A percentile compares a stretch with the other conserved stretches of the same genome.
Evolutionary conservation across 2,797 vertebrate species (phyloP).

Genomic region (Aphelocoma californica): DNA sequence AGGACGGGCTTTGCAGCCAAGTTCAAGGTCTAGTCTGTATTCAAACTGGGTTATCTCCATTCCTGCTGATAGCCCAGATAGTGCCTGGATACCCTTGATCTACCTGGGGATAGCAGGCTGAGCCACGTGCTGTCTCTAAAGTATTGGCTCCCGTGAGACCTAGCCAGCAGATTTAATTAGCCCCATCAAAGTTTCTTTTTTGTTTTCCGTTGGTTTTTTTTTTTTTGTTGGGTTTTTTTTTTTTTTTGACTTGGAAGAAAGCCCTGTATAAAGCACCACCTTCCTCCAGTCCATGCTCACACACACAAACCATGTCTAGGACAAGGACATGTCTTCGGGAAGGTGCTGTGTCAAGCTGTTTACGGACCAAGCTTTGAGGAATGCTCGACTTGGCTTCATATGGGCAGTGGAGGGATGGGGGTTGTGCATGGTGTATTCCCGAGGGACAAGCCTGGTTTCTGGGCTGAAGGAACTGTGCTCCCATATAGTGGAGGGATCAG

Average conservation of each 20-base stretch:
- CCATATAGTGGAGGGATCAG: background rate
- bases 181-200: background rate
- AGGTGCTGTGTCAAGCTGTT: background rate
- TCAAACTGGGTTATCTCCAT: slow-evolving; percentile 38
- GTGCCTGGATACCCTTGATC: slow-evolving; percentile 25
- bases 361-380: background rate
- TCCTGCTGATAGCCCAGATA: slow-evolving; percentile 56
- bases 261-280: background rate
- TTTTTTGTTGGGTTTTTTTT: background rate
- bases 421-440: fast-evolving
- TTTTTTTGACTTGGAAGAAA: background rate
- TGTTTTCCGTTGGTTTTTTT: background rate
- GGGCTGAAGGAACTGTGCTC: background rate
- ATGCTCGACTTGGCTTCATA: background rate
- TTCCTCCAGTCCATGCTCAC: background rate
- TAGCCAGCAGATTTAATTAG: slow-evolving; percentile 26
- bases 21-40: slow-evolving; percentile 53
- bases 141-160: background rate
- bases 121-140: background rate
- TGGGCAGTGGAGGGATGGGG: background rate
- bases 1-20: slow-evolving; percentile 29
- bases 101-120: background rate
- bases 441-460: background rate
- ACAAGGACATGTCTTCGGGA: background rate
- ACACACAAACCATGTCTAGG: background rate